Evolutionary conservation across 2,797 vertebrate species (phyloP).

Genomic region (Pitangus sulphuratus): DNA sequence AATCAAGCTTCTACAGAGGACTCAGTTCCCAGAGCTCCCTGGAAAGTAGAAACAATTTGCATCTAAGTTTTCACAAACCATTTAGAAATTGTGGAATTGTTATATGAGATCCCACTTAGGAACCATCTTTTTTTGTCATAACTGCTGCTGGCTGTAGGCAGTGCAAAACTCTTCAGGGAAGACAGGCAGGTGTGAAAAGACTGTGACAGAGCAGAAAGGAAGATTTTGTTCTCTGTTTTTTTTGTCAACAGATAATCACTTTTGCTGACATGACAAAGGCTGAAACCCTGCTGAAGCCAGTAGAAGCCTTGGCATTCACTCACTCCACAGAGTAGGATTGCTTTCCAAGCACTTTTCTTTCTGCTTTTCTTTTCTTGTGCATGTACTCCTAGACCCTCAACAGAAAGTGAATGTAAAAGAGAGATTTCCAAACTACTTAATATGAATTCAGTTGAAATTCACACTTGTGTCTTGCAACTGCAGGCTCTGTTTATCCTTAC

Average conservation of each 20-base stretch:
- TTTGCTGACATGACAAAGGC: not conserved
- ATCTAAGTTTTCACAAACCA: not conserved
- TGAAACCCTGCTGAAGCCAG: not conserved
- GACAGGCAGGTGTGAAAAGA: not conserved
- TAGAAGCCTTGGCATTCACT: not conserved
- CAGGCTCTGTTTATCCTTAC: not conserved
- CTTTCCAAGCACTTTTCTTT: not conserved
- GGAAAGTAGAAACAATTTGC: not conserved
- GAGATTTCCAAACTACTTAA: not conserved
- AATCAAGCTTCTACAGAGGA: not conserved
- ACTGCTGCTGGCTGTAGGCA: not conserved
- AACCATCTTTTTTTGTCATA: not conserved
- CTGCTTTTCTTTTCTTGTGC: not conserved
- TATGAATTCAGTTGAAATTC: not conserved
- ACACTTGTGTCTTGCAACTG: not conserved
- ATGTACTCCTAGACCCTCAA: not conserved
- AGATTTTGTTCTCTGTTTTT: not conserved
- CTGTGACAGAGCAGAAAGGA: not conserved
- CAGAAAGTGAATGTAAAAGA: not conserved
- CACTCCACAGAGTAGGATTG: not conserved
- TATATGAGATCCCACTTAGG: not conserved
- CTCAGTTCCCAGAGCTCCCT: not conserved
- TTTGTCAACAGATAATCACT: slow-evolving; percentile 1
- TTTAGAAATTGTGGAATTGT: not conserved
- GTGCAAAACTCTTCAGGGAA: not conserved